A percentile compares a stretch with the other conserved stretches of the same genome.
phyloP scores from a whole-genome alignment of 2,113 vertebrate genomes.

The Sitta europaea region DNA sequence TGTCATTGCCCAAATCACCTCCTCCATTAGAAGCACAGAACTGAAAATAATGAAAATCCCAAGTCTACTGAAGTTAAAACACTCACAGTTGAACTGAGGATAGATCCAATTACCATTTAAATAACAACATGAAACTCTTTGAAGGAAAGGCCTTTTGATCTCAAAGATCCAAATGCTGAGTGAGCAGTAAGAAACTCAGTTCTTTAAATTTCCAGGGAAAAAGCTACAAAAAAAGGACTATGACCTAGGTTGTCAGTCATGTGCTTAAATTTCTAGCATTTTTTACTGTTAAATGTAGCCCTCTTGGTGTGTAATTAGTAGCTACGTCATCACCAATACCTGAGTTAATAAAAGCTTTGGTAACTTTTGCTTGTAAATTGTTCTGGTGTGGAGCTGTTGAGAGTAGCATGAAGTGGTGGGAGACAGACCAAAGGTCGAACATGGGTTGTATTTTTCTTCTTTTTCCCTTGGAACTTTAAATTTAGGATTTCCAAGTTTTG shows the following conservation, averaged over 20 bases:
- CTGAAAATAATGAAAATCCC: conserved; percentile 52
- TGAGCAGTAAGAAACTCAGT: conserved; percentile 37
- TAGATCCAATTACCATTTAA: conserved; percentile 70
- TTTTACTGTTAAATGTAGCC: conserved; percentile 5
- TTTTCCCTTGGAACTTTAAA: not conserved
- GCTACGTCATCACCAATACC: not conserved
- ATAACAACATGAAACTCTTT: conserved; percentile 66
- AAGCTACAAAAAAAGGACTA: not conserved
- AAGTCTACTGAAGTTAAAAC: conserved; percentile 41
- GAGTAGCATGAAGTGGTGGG: not conserved
- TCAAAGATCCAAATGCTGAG: conserved; percentile 45
- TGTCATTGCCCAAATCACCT: not conserved
- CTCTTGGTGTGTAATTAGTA: not conserved
- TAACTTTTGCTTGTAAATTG: not conserved
- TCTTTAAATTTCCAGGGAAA: conserved; percentile 47
- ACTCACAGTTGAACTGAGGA: conserved; percentile 23
- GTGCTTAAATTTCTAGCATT: not conserved
- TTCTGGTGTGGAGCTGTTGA: not conserved
- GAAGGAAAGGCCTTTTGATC: conserved; percentile 66
- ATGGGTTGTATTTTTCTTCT: not conserved
- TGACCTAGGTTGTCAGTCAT: not conserved
- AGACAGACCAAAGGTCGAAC: not conserved
- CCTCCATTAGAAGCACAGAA: conserved; percentile 7
- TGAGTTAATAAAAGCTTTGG: not conserved
- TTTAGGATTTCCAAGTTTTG: not conserved